Conservation (phyloP, 2,888 invertebrate species). For the Andrena hattorfiana region DNA sequence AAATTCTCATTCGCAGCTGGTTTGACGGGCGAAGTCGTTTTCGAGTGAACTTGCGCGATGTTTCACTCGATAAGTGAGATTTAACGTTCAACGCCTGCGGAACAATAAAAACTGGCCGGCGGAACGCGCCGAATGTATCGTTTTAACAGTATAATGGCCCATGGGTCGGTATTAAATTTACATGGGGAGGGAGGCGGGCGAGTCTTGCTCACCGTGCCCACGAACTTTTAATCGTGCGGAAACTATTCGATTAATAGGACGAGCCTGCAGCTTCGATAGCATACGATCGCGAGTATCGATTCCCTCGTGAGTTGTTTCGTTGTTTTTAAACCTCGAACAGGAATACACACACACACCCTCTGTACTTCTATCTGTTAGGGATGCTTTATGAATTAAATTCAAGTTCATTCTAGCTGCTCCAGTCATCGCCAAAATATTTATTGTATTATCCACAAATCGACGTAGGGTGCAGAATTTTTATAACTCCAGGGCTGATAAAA, state of each 20-base stretch:
- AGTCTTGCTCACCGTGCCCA: constrained; percentile 49
- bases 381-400: constrained; percentile 1
- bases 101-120: constrained; percentile 56
- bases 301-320: constrained; percentile 29
- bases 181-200: constrained; percentile 47
- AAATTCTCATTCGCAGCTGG: constrained; percentile 42
- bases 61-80: constrained; percentile 64
- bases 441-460: no score
- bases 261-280: constrained; percentile 47
- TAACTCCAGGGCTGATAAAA: neutral
- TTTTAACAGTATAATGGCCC: constrained; percentile 73
- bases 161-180: constrained; percentile 73
- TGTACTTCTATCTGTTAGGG: neutral
- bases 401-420: neutral
- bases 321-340: constrained; percentile 36
- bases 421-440: neutral
- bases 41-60: constrained; percentile 46
- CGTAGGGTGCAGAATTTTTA: no score
- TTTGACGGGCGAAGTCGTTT: constrained; percentile 43
- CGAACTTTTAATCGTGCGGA: constrained; percentile 77
- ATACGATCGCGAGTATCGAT: constrained; percentile 47
- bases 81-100: constrained; percentile 60
- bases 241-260: constrained; percentile 78
- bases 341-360: neutral
- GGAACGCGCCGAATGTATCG: constrained; percentile 50